Conservation (phyloP, 2,797 vertebrate species). For the Moxostoma hubbsi region DNA sequence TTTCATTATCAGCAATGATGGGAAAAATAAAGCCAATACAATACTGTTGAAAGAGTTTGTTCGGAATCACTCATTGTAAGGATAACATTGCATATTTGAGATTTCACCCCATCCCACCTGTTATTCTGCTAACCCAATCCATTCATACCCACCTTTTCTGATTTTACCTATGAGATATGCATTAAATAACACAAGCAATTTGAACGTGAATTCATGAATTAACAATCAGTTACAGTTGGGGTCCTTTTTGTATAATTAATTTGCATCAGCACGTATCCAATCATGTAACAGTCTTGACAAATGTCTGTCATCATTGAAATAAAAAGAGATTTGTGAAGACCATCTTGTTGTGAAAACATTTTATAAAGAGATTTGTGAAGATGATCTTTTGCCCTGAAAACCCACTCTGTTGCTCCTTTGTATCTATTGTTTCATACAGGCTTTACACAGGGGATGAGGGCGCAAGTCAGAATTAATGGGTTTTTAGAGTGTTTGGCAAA, state of each 20-base stretch:
- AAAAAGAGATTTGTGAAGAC: background rate
- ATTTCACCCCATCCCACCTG: too few species aligned
- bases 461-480: slow-evolving; percentile 32
- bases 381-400: slow-evolving; percentile 9
- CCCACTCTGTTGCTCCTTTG: slow-evolving; percentile 6
- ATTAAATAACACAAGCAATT: background rate
- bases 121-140: background rate
- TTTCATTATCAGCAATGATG: background rate
- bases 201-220: background rate
- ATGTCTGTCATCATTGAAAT: background rate
- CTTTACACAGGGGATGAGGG: slow-evolving; percentile 22
- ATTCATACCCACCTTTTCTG: background rate
- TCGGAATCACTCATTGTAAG: too few species aligned
- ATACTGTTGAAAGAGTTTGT: too few species aligned
- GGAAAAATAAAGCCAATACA: background rate
- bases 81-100: too few species aligned
- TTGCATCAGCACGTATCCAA: slow-evolving; percentile 12
- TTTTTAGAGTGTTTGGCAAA: slow-evolving; percentile 36
- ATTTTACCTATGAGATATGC: background rate
- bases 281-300: slow-evolving; percentile 14
- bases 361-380: slow-evolving; percentile 22
- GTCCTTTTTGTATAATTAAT: background rate
- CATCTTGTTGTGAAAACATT: slow-evolving; percentile 15
- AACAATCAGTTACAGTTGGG: background rate
- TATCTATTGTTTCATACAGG: slow-evolving; percentile 13